A percentile compares a stretch with the other conserved stretches of the same genome.
phyloP scores from a whole-genome alignment of 2,888 invertebrate genomes.

The Galerucella pusilla region DNA sequence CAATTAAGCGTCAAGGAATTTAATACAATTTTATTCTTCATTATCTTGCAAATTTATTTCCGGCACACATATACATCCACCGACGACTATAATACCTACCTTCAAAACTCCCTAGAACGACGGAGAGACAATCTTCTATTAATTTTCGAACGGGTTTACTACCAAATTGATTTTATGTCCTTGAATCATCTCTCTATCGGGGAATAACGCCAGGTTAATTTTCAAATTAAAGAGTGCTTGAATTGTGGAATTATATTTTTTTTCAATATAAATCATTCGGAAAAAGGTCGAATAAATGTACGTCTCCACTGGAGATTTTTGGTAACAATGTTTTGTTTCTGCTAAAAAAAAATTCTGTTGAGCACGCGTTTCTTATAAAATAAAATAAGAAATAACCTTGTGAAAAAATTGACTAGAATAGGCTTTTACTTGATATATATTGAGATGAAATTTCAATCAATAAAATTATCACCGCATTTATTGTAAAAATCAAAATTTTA shows the following conservation, averaged over 20 bases:
- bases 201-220: not conserved
- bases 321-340: no score
- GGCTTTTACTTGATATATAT: no score
- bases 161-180: slow-evolving; percentile 37
- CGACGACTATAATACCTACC: slow-evolving; percentile 32
- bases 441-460: no score
- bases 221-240: not conserved
- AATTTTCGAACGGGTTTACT: slow-evolving; percentile 39
- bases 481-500: no score
- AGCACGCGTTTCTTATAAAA: no score
- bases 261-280: no score
- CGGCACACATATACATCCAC: slow-evolving; percentile 30
- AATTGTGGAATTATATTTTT: not conserved
- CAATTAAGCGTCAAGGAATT: slow-evolving; percentile 50
- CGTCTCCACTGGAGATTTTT: no score
- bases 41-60: slow-evolving; percentile 44
- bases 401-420: no score
- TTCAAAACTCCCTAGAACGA: slow-evolving; percentile 11
- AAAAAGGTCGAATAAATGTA: no score
- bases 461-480: no score
- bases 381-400: no score
- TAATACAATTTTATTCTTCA: slow-evolving; percentile 47
- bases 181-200: slow-evolving; percentile 14
- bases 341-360: no score
- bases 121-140: slow-evolving; percentile 33